phyloP scores from a whole-genome alignment of 2,113 vertebrate genomes.

The Campylomormyrus numenius region DNA sequence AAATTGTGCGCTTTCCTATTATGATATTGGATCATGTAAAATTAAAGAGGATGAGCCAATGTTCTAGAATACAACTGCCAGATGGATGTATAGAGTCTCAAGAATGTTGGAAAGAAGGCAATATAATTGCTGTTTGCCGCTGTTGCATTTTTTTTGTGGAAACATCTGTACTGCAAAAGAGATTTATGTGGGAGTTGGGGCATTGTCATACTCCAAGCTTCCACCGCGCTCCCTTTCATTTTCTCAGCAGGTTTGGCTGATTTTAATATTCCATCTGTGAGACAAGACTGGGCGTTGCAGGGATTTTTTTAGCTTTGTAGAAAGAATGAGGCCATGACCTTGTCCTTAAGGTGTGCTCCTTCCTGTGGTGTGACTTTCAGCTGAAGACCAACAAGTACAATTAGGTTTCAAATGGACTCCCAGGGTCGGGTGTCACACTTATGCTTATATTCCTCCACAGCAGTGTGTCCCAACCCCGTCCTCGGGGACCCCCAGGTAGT shows the following conservation, averaged over 20 bases:
- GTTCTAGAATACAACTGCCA: background rate
- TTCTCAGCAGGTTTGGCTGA: background rate
- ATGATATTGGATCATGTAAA: background rate
- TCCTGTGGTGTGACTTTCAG: background rate
- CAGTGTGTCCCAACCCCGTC: background rate
- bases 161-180: background rate
- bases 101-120: background rate
- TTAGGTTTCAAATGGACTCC: background rate
- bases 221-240: background rate
- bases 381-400: background rate
- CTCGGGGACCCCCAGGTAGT: background rate
- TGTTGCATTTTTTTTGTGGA: background rate
- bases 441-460: background rate
- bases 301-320: background rate
- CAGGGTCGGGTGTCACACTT: background rate
- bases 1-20: background rate
- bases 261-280: conserved; percentile 3
- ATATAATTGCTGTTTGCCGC: background rate
- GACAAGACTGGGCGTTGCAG: background rate
- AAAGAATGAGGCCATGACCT: background rate
- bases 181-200: background rate
- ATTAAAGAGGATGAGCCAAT: background rate
- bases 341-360: background rate
- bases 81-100: background rate
- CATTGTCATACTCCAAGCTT: background rate